Evolutionary conservation across 2,113 vertebrate species (phyloP), one percentile per base, ranked within the genome.

Genomic region (Coptodon rendalli): DNA sequence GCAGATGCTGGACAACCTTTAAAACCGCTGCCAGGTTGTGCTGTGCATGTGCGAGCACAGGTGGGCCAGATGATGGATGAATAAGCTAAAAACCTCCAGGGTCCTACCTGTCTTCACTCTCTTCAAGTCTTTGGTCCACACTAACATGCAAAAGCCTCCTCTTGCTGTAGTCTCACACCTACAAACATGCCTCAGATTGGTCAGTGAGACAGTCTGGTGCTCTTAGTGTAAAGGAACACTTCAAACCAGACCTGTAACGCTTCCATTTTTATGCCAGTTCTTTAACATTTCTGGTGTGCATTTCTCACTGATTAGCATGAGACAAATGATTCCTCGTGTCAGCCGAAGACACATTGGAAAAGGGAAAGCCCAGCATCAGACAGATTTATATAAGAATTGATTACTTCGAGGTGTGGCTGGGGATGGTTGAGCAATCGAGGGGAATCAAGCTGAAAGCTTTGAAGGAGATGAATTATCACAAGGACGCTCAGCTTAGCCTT

Each of bases 1-100:
- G 88, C 93, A 94, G 92, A 90, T 93, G 89, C 71, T 52, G 61
- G 59, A 87, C 13, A 43, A 90, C 91, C 85, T 89, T 86, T 71
- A 90, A 66, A 27, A 5, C 6, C 10, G 17, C 83, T 88, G 88
- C 71, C 83, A 84, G 80, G 57, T 40, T 22, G 38, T 80, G 80
- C 81, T 82, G 59, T 87, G 82, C 88, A 92, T 86, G 53, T 91
- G 86, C 57, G 56, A 92, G 84, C 78, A 52, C 89, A 92, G 91
- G 91, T 89, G 87, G 80, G 61, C 87, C 85, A 76, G 68, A 92
- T 93, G 89, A 95, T 93, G 81, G 84, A 92, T 91, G 81, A 76
- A 43, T 78, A 76, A 56, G 52, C 84, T 79, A 43, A 86, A 59
- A 14, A 71, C 87, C 59, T 91, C 13, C 68, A 79, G 45, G 79